Evolutionary conservation across 2,113 vertebrate genomes (phyloP).

Genomic region (Pollimyrus isidori): DNA sequence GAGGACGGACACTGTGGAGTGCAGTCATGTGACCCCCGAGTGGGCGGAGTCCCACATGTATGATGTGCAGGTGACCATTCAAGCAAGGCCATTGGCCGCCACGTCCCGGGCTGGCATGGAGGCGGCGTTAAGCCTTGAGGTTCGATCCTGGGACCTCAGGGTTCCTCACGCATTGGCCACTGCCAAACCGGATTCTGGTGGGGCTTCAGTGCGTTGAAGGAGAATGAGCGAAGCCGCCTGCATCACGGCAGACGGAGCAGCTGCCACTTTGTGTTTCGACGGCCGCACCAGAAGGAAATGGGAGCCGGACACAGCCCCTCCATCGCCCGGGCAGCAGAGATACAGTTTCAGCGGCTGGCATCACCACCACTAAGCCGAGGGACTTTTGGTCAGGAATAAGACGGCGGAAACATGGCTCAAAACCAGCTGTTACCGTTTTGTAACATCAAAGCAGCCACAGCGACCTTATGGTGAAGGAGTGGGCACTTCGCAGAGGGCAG

Average conservation of each 20-base stretch:
- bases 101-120: neutral
- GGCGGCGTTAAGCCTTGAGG: neutral
- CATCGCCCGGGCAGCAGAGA: neutral
- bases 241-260: neutral
- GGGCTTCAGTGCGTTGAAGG: neutral
- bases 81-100: neutral
- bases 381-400: neutral
- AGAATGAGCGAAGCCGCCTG: neutral
- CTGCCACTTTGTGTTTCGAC: neutral
- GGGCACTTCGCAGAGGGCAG: neutral
- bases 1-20: neutral
- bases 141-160: neutral
- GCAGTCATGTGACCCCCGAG: neutral
- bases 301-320: neutral
- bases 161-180: neutral
- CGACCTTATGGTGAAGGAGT: neutral
- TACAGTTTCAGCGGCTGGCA: neutral
- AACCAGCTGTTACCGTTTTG: neutral
- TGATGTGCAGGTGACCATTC: neutral
- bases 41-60: neutral
- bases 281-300: neutral
- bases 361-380: neutral
- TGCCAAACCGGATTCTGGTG: neutral
- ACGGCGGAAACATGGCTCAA: neutral
- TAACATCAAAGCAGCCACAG: neutral